phyloP scores from a whole-genome alignment of 2,888 invertebrate genomes.

The Drosophila yooni region DNA sequence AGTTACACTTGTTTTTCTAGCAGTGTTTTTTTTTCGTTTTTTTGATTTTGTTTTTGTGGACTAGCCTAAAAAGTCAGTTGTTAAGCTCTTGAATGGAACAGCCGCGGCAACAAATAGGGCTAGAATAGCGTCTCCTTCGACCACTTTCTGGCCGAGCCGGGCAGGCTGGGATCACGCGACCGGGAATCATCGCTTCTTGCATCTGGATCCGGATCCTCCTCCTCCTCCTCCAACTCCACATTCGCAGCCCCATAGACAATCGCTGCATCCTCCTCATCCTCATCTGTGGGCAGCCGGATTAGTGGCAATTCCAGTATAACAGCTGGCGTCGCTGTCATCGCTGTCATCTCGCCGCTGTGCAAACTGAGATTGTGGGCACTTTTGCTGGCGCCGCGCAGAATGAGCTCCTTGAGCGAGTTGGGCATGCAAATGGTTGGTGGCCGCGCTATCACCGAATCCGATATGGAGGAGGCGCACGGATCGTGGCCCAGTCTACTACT shows the following conservation, averaged over 20 bases:
- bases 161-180: slow-evolving; percentile 83
- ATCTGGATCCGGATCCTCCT: slow-evolving; percentile 21
- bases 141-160: slow-evolving; percentile 86
- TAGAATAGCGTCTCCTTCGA: slow-evolving; percentile 93
- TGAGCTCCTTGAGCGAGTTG: slow-evolving; percentile 82
- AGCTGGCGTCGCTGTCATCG: slow-evolving; percentile 56
- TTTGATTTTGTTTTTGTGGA: slow-evolving; percentile 6
- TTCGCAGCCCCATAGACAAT: slow-evolving; percentile 58
- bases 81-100: slow-evolving; percentile 72
- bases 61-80: slow-evolving; percentile 65
- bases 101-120: slow-evolving; percentile 76
- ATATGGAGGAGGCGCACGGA: slow-evolving; percentile 81
- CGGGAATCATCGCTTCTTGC: slow-evolving; percentile 64
- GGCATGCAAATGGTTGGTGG: slow-evolving; percentile 82
- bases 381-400: slow-evolving; percentile 76
- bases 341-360: slow-evolving; percentile 32
- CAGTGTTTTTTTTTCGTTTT: slow-evolving; percentile 2
- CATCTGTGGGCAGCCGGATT: slow-evolving; percentile 83
- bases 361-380: slow-evolving; percentile 67
- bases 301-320: slow-evolving; percentile 85
- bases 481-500: slow-evolving; percentile 68
- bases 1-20: background rate
- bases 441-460: slow-evolving; percentile 76
- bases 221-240: slow-evolving; percentile 48
- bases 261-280: slow-evolving; percentile 59